Evolutionary conservation across 2,797 vertebrate genomes (phyloP), one percentile per base, ranked within the genome.

Genomic region (Coranthus polyacanthus): DNA sequence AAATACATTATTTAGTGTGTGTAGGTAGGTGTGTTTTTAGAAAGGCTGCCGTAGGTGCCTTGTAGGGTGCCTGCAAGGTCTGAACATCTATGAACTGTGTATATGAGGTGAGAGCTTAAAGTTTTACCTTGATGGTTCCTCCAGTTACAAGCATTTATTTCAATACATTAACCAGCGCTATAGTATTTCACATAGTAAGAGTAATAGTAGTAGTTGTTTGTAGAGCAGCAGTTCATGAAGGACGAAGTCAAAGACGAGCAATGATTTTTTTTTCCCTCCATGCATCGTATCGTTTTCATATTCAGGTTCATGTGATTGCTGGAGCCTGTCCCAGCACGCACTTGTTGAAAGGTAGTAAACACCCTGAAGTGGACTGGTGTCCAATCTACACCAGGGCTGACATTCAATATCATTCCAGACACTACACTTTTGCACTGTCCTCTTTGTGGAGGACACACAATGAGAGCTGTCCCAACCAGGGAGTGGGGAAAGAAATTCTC

Each of bases 321-420:
- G 50, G 42, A 50, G 18, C 36, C 41, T 10, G 13, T 65, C 69
- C 54, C 45, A 57, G 47, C 29, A 68, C 45, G 39, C 57, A 58
- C 34, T 13, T 13, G 13, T 49, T 60, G 54, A 62, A 66, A 64
- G 53, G 70, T 52, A 53, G 50, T 78, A 46, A 72, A 78, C 76
- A 73, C 61, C 64, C 39, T 12, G 16, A n/a, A 43, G 15, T 36
- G 43, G 49, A 22, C 22, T 11, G 17, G 12, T 43, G 42, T 41
- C 16, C 6, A 13, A 26, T 50, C 26, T 16, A n/a, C 78, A 56
- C 64, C 4, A 0, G n/a, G 38, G 11, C 22, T 57, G 54, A 52
- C 58, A 60, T 41, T 39, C 52, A 32, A 43, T 78, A 60, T 55
- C 45, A 39, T 68, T 49, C 18, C 37, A 46, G 26, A 13, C 8